Percentiles rank a stretch among this genome's conserved stretches.
Conservation (phyloP, 2,888 invertebrate genomes). For the Vesta saturnalis region DNA sequence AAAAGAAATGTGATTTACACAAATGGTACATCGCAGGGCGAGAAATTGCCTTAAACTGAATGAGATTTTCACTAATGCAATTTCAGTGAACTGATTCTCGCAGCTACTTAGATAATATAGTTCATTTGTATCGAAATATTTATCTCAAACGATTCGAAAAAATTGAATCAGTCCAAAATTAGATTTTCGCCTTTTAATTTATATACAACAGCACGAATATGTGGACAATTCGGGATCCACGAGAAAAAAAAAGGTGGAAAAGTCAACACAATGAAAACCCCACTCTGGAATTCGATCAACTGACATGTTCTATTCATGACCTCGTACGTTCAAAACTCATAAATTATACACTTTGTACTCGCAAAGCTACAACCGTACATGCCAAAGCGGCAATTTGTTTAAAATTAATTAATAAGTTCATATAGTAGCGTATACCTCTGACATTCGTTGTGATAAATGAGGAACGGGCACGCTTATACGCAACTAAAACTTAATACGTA, state of each 20-base stretch:
- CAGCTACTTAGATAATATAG: conserved; percentile 32
- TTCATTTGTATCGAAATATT: conserved; percentile 37
- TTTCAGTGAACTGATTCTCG: conserved; percentile 42
- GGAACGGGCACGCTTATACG: conserved; percentile 49
- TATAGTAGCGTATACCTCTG: conserved; percentile 47
- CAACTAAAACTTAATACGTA: conserved; percentile 50
- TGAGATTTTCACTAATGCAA: conserved; percentile 47
- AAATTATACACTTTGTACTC: conserved; percentile 53
- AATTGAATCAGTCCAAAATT: conserved; percentile 26
- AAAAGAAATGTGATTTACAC: conserved; percentile 45
- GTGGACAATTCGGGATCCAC: not conserved
- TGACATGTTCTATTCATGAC: conserved; percentile 47
- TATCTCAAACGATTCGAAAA: too few species aligned
- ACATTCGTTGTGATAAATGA: conserved; percentile 55
- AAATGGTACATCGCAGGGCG: conserved; percentile 40
- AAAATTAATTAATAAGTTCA: conserved; percentile 58
- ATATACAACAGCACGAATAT: too few species aligned
- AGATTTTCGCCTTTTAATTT: not conserved
- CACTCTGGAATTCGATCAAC: conserved; percentile 48
- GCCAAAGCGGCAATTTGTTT: conserved; percentile 55
- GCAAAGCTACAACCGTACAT: conserved; percentile 49
- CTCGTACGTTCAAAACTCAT: conserved; percentile 49
- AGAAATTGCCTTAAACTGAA: conserved; percentile 45
- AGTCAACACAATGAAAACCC: conserved; percentile 34
- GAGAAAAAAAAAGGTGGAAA: not conserved